Evolutionary conservation across 2,797 vertebrate genomes (phyloP).

Genomic region (Phalloptychus januarius): DNA sequence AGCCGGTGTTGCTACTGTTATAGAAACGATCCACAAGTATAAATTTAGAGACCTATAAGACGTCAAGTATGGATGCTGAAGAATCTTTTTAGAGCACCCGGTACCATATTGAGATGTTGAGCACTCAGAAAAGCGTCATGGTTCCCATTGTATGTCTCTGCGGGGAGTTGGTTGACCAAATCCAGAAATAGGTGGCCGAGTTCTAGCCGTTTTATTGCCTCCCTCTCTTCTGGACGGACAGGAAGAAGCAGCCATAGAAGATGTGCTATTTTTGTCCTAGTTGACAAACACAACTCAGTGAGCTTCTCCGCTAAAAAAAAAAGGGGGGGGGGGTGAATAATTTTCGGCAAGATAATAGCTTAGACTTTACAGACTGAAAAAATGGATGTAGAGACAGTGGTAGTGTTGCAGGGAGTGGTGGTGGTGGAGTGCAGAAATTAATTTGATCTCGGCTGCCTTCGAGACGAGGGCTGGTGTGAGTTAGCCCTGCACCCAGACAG

Average conservation of each 20-base stretch:
- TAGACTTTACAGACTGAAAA: constrained; percentile 46
- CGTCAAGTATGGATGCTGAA: not conserved
- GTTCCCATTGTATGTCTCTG: constrained; percentile 29
- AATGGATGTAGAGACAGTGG: constrained; percentile 34
- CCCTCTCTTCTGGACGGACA: constrained; percentile 32
- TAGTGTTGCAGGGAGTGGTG: constrained; percentile 25
- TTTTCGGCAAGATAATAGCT: constrained; percentile 37
- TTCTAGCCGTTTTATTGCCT: constrained; percentile 8
- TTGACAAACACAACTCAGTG: constrained; percentile 41
- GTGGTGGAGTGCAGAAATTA: constrained; percentile 71
- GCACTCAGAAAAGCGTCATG: not conserved
- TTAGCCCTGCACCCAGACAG: constrained; percentile 59
- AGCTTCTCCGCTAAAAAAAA: constrained; percentile 26
- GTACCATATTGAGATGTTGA: constrained; percentile 10
- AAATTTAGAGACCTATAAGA: not conserved
- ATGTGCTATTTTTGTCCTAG: constrained; percentile 56
- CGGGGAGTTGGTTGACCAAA: constrained; percentile 42
- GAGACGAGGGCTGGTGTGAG: constrained; percentile 66
- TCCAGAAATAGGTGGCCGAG: constrained; percentile 42
- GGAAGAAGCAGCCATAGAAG: constrained; percentile 50
- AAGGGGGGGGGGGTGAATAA: constrained; percentile 3
- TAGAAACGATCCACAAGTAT: constrained; percentile 31
- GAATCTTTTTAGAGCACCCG: not conserved
- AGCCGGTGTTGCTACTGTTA: constrained; percentile 9
- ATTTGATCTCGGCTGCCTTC: constrained; percentile 71